Evolutionary conservation across 2,113 vertebrate genomes (phyloP).

Genomic region (Lota lota): DNA sequence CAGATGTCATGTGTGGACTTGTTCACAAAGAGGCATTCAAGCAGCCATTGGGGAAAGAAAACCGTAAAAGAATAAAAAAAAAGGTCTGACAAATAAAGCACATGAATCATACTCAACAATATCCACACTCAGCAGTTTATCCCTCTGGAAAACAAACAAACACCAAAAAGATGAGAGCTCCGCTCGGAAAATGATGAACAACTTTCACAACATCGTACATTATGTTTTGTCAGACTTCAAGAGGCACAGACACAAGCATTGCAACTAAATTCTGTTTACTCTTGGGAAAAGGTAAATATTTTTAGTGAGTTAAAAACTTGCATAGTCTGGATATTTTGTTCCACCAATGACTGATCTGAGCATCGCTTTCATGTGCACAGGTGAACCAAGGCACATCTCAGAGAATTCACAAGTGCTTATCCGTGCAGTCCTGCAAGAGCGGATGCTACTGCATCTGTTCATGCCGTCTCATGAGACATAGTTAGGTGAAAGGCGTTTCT

Average conservation of each 20-base stretch:
- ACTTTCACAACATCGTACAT: constrained; percentile 71
- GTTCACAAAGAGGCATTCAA: constrained; percentile 49
- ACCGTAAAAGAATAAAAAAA: constrained; percentile 61
- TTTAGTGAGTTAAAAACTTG: constrained; percentile 63
- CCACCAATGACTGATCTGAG: constrained; percentile 57
- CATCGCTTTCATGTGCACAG: constrained; percentile 38
- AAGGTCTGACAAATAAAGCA: constrained; percentile 65
- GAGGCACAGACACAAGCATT: constrained; percentile 62
- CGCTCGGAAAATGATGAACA: constrained; percentile 82
- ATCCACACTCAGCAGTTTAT: constrained; percentile 81
- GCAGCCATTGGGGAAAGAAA: constrained; percentile 37
- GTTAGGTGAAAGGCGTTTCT: constrained; percentile 52
- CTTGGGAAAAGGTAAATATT: constrained; percentile 64
- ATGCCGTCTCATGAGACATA: constrained; percentile 40
- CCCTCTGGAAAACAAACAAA: constrained; percentile 59
- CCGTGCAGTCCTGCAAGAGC: constrained; percentile 57
- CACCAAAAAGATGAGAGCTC: constrained; percentile 55
- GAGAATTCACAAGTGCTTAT: constrained; percentile 62
- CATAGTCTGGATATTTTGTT: constrained; percentile 56
- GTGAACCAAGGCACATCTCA: constrained; percentile 51
- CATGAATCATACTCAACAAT: constrained; percentile 79
- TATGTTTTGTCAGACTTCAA: constrained; percentile 78
- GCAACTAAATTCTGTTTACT: constrained; percentile 72
- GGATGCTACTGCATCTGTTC: constrained; percentile 54
- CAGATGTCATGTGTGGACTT: constrained; percentile 40